These are phyloP conservation scores for Machaerirhynchus nigripectus DNA, from an alignment of 2,113 vertebrate species.

Conservation along the genomic window DNA sequence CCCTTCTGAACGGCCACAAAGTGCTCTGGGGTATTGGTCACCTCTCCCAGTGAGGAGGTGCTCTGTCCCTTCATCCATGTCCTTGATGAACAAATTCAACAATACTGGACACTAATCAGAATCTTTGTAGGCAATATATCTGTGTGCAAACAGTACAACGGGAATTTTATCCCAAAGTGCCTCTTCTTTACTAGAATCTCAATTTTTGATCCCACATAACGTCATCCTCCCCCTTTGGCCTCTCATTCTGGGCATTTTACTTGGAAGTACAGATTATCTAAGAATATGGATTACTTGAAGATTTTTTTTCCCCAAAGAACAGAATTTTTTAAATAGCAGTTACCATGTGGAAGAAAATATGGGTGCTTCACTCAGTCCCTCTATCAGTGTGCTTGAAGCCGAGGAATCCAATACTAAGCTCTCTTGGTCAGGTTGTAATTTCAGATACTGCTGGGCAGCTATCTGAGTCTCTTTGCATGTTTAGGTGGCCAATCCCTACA, in stretches of 20 bases:
- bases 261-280: neutral
- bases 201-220: neutral
- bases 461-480: slow-evolving; percentile 27
- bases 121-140: neutral
- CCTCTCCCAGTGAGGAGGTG: rapidly evolving
- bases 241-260: neutral
- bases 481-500: neutral
- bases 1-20: neutral
- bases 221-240: neutral
- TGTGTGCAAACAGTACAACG: neutral
- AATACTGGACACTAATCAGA: neutral
- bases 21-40: rapidly evolving
- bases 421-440: slow-evolving; percentile 16
- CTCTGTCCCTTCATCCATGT: neutral
- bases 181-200: neutral
- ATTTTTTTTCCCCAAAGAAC: neutral
- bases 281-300: neutral
- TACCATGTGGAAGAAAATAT: neutral
- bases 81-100: neutral
- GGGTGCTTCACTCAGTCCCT: neutral
- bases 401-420: neutral
- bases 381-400: neutral
- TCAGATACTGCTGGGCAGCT: slow-evolving; percentile 14
- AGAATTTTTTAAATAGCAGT: neutral
- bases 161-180: neutral